A percentile compares a stretch with the other conserved stretches of the same genome.
Evolutionary conservation across 2,113 vertebrate genomes (phyloP).

Genomic region (Benitochromis conjunctus): DNA sequence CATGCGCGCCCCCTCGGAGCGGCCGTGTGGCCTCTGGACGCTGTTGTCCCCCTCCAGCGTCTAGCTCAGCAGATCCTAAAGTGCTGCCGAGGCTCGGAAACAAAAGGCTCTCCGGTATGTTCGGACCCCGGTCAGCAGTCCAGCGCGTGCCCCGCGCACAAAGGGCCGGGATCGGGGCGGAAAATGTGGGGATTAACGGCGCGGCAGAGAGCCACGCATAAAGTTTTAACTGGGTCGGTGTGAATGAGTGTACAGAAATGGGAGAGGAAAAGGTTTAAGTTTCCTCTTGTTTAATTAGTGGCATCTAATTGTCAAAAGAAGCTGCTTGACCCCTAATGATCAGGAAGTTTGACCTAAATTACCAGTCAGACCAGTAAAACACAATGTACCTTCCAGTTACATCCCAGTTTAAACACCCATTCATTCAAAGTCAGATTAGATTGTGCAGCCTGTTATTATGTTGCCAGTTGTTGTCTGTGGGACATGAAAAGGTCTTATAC

Average conservation of each 20-base stretch:
- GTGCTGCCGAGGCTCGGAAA: constrained; percentile 9
- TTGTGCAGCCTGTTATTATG: neutral
- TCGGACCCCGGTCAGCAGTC: constrained; percentile 74
- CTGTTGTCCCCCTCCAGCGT: constrained; percentile 25
- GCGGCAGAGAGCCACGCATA: constrained; percentile 7
- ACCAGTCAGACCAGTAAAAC: neutral
- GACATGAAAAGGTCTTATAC: neutral
- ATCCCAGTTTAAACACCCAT: neutral
- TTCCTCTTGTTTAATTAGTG: neutral
- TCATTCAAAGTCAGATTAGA: neutral
- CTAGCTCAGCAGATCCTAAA: constrained; percentile 76
- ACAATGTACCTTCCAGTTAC: neutral
- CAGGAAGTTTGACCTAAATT: neutral
- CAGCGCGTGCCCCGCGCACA: constrained; percentile 43
- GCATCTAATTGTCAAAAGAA: neutral
- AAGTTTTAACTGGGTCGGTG: neutral
- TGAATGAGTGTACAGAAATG: neutral
- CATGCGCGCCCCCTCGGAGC: constrained; percentile 14
- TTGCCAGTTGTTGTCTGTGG: neutral
- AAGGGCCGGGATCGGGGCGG: constrained; percentile 38
- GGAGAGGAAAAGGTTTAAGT: neutral
- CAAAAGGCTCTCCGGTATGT: constrained; percentile 67
- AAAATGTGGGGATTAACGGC: constrained; percentile 63
- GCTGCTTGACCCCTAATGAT: neutral
- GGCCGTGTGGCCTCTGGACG: neutral